These are phyloP conservation scores for Forbesichthys papilliferus DNA, from an alignment of 2,113 vertebrate species.

Conservation along the genomic window DNA sequence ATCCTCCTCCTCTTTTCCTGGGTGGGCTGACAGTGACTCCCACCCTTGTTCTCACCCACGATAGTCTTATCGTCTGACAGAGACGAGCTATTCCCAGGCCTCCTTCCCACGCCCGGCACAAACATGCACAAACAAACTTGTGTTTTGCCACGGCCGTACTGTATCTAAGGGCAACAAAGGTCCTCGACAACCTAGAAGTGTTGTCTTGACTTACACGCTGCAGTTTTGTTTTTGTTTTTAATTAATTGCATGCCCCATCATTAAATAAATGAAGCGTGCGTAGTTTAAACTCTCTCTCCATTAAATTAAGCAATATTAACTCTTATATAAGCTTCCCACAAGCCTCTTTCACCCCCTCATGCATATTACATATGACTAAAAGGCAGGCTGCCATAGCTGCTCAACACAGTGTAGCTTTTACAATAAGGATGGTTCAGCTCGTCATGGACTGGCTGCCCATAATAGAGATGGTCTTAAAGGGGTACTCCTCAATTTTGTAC, in stretches of 20 bases:
- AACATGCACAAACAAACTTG: conserved; percentile 14
- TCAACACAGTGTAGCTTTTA: conserved; percentile 49
- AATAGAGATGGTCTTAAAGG: conserved; percentile 27
- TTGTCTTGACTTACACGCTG: conserved; percentile 28
- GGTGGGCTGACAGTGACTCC: conserved; percentile 54
- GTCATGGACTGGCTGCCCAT: conserved; percentile 65
- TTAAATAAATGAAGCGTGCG: conserved; percentile 43
- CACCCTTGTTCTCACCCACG: conserved; percentile 47
- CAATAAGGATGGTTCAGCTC: conserved; percentile 51
- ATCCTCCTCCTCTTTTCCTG: conserved; percentile 16
- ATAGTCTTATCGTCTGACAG: conserved; percentile 47
- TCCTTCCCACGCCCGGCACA: background rate
- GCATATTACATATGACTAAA: conserved; percentile 67
- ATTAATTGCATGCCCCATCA: conserved; percentile 32
- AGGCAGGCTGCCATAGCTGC: conserved; percentile 50
- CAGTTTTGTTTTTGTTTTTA: too few species aligned
- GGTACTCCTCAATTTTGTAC: too few species aligned
- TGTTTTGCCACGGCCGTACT: background rate
- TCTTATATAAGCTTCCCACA: conserved; percentile 70
- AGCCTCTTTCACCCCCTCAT: conserved; percentile 62
- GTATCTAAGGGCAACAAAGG: too few species aligned
- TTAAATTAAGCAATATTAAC: conserved; percentile 71
- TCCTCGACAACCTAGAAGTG: too few species aligned
- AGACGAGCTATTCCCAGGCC: conserved; percentile 23
- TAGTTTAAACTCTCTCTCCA: conserved; percentile 49